These are phyloP conservation scores for Dendropsophus ebraccatus DNA, from an alignment of 2,113 vertebrate species.

Conservation along the genomic window DNA sequence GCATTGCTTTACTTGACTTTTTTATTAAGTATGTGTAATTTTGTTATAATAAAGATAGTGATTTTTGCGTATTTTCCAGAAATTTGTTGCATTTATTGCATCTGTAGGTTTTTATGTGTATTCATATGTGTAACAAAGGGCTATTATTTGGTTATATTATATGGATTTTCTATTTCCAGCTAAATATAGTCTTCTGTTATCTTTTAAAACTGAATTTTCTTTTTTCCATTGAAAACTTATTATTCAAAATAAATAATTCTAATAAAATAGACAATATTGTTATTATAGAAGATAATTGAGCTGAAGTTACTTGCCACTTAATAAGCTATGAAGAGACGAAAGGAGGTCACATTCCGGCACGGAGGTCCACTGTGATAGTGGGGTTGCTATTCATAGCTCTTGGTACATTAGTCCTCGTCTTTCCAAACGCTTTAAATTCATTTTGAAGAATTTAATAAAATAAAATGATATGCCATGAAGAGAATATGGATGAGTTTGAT, in stretches of 20 bases:
- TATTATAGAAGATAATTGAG: neutral
- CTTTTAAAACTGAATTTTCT: neutral
- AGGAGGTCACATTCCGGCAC: conserved; percentile 3
- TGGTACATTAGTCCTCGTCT: neutral
- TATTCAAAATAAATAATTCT: neutral
- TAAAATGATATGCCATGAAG: neutral
- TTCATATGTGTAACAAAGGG: no score
- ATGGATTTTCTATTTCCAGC: no score
- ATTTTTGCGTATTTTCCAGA: no score
- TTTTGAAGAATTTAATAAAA: neutral
- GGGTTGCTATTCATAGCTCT: neutral
- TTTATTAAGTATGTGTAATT: no score
- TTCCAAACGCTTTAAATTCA: neutral
- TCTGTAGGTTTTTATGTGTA: no score
- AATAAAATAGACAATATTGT: neutral
- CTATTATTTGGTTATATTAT: no score
- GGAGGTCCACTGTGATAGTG: neutral
- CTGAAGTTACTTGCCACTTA: neutral
- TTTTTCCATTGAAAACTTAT: neutral
- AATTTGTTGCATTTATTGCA: no score
- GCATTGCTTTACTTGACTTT: no score
- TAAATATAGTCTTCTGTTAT: no score
- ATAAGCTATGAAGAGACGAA: neutral
- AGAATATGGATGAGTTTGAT: neutral
- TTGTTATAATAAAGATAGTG: no score